Conservation (phyloP, 2,113 vertebrate genomes). For the Callipepla squamata region DNA sequence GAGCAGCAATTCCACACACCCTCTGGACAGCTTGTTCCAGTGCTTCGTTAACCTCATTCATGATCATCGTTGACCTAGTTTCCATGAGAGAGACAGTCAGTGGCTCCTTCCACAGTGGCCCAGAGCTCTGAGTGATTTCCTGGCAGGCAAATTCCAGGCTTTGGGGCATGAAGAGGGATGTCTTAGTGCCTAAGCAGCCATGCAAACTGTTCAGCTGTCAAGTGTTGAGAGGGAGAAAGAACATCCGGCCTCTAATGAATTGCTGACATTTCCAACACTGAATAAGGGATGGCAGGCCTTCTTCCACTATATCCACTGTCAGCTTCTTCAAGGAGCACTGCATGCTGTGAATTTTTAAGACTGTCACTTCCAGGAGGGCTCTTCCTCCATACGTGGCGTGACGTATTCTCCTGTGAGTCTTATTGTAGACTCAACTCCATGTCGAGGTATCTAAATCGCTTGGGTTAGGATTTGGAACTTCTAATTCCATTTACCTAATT, state of each 20-base stretch:
- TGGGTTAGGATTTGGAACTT: not conserved
- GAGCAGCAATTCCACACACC: rapidly evolving
- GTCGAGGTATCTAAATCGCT: not conserved
- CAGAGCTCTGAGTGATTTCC: rapidly evolving
- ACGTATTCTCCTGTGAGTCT: not conserved
- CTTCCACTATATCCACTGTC: not conserved
- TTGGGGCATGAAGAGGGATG: not conserved
- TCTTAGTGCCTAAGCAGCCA: not conserved
- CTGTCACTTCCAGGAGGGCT: not conserved
- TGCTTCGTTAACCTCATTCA: rapidly evolving
- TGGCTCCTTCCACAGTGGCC: not conserved
- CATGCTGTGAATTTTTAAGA: not conserved
- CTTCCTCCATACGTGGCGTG: not conserved
- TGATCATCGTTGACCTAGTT: not conserved
- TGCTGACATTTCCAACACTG: not conserved
- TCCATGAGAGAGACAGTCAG: not conserved
- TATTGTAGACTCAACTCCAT: not conserved
- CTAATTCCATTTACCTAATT: not conserved
- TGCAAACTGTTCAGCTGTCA: not conserved
- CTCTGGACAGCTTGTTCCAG: rapidly evolving
- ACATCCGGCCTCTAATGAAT: not conserved
- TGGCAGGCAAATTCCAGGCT: not conserved
- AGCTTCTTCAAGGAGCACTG: not conserved
- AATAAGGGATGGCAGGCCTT: not conserved
- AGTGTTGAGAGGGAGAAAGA: not conserved